Percentiles rank a stretch among this genome's conserved stretches.
phyloP scores from a whole-genome alignment of 2,888 invertebrate genomes.

The Caenorhabditis sp. region DNA sequence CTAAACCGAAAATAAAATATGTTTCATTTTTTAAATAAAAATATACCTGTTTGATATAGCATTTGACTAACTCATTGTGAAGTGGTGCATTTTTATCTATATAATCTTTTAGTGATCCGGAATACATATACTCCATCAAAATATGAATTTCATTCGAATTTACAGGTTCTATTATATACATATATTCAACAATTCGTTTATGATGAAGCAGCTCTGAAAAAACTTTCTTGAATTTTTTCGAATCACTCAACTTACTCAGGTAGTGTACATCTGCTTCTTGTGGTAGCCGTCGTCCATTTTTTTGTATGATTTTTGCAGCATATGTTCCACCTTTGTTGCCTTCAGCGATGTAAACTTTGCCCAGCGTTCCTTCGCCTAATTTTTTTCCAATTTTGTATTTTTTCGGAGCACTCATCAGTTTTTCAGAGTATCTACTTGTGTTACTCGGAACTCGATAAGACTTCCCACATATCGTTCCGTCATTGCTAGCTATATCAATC shows the following conservation, averaged over 20 bases:
- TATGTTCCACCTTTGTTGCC: conserved; percentile 19
- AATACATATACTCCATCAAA: conserved; percentile 75
- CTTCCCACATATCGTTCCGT: conserved; percentile 20
- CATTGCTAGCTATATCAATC: conserved; percentile 14
- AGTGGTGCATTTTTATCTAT: conserved; percentile 29
- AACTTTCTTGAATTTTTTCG: not conserved
- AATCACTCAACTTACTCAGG: conserved; percentile 22
- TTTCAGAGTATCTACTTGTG: conserved; percentile 30
- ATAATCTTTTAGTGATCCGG: conserved; percentile 72
- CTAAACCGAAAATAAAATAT: conserved; percentile 70
- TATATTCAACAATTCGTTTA: conserved; percentile 30
- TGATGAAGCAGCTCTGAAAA: conserved; percentile 22
- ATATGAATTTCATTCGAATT: conserved; percentile 63
- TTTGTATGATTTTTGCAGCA: conserved; percentile 29
- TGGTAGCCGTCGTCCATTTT: conserved; percentile 19
- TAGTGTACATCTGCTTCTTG: conserved; percentile 38
- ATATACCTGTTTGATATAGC: conserved; percentile 25
- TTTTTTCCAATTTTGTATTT: conserved; percentile 26
- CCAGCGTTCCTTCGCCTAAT: conserved; percentile 31
- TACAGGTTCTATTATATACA: conserved; percentile 28
- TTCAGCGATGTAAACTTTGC: conserved; percentile 23
- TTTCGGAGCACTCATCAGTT: conserved; percentile 7
- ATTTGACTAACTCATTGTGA: conserved; percentile 18
- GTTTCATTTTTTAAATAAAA: not conserved
- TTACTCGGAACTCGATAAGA: conserved; percentile 24